A percentile compares a stretch with the other conserved stretches of the same genome.
These are phyloP conservation scores for Ardeotis arabs DNA, from an alignment of 2,113 vertebrate genomes.

Conservation along the genomic window DNA sequence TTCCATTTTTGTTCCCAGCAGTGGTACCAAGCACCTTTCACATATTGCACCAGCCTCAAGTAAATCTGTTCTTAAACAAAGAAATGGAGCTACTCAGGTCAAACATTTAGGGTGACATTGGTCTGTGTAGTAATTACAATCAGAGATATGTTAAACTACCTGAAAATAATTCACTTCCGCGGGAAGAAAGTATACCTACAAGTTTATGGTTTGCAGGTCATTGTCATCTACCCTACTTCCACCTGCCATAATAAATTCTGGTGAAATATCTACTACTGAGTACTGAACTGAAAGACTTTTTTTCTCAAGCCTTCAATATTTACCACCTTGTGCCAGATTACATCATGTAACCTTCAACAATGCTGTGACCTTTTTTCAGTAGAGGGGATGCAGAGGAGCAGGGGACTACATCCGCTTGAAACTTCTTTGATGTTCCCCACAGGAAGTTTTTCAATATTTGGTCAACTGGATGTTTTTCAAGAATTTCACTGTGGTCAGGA, in stretches of 20 bases:
- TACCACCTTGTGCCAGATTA: constrained; percentile 25
- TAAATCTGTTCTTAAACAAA: constrained; percentile 63
- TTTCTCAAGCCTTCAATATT: background rate
- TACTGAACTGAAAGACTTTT: constrained; percentile 20
- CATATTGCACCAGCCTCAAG: constrained; percentile 1
- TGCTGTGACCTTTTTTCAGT: background rate
- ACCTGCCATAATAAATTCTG: constrained; percentile 38
- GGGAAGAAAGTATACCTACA: constrained; percentile 21
- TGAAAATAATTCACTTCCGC: constrained; percentile 65
- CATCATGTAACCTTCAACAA: constrained; percentile 20
- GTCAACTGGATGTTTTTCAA: background rate
- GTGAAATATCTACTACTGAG: constrained; percentile 63
- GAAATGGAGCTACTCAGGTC: constrained; percentile 2
- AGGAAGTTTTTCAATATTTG: constrained; percentile 1
- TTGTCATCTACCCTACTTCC: constrained; percentile 38
- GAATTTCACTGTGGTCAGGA: background rate
- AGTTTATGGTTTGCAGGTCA: constrained; percentile 65
- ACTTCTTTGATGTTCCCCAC: constrained; percentile 8
- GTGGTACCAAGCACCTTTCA: background rate
- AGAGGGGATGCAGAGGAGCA: background rate
- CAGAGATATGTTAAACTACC: constrained; percentile 57
- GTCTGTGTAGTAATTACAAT: constrained; percentile 53
- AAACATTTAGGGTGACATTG: constrained; percentile 36
- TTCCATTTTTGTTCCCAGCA: background rate
- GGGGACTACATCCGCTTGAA: background rate